These are phyloP conservation scores for Chelon auratus DNA, from an alignment of 2,797 vertebrate genomes.

Conservation along the genomic window DNA sequence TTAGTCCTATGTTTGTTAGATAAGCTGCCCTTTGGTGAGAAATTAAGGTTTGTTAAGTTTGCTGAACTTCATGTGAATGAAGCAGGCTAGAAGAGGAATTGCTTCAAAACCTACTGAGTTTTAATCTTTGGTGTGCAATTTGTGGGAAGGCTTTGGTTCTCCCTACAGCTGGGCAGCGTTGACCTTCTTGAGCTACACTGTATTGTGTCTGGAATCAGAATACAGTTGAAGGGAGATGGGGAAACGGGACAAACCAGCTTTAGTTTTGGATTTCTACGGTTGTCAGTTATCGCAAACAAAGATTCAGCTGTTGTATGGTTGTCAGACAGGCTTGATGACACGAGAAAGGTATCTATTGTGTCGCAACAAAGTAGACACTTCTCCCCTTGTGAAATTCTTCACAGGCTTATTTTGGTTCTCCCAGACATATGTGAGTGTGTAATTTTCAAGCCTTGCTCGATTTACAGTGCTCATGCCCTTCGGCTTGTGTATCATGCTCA, in stretches of 20 bases:
- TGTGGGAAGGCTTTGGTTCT: conserved; percentile 29
- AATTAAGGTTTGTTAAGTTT: background rate
- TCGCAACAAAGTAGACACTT: conserved; percentile 57
- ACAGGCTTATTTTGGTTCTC: conserved; percentile 53
- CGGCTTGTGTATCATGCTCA: conserved; percentile 64
- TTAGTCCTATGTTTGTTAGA: background rate
- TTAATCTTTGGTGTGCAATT: conserved; percentile 19
- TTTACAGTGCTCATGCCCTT: conserved; percentile 49
- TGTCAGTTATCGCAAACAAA: conserved; percentile 64
- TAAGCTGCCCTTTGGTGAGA: background rate
- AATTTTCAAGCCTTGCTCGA: conserved; percentile 59
- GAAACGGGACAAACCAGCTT: conserved; percentile 56
- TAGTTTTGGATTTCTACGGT: conserved; percentile 57
- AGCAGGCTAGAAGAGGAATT: background rate
- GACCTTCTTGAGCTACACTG: conserved; percentile 37
- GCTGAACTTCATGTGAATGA: conserved; percentile 6
- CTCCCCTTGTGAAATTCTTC: conserved; percentile 47
- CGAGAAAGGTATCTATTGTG: conserved; percentile 67
- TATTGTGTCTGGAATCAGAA: conserved; percentile 47
- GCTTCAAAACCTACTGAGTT: conserved; percentile 10
- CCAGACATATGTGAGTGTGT: conserved; percentile 59
- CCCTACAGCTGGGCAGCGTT: conserved; percentile 35
- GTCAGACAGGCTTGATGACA: conserved; percentile 64
- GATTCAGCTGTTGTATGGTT: conserved; percentile 57
- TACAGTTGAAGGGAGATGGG: conserved; percentile 41